A percentile compares a stretch with the other conserved stretches of the same genome.
Evolutionary conservation across 2,888 invertebrate species (phyloP).

Genomic region (Leptopilina myrica): DNA sequence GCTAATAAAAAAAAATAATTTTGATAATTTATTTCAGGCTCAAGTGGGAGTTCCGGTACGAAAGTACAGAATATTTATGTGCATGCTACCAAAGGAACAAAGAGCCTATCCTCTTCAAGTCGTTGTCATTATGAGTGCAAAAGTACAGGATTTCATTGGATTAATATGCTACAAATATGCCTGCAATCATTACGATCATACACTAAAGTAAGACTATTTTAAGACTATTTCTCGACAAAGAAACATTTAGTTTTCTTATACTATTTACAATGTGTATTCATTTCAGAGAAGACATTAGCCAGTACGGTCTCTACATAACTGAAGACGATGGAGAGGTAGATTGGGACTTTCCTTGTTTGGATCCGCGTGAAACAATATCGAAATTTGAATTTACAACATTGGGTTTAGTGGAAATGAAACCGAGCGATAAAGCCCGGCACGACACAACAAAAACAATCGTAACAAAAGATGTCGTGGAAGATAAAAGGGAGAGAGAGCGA

Average conservation of each 20-base stretch:
- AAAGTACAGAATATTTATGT: conserved; percentile 93
- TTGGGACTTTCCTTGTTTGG: conserved; percentile 94
- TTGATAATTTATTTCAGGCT: conserved; percentile 76
- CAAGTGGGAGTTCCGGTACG: conserved; percentile 88
- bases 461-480: conserved; percentile 73
- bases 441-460: conserved; percentile 64
- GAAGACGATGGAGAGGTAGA: conserved; percentile 98
- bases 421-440: conserved; percentile 74
- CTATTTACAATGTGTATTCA: too few relatives aligned
- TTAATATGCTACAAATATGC: conserved; percentile 91
- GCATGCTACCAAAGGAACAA: conserved; percentile 89
- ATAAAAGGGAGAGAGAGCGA: conserved; percentile 64
- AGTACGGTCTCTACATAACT: conserved; percentile 94
- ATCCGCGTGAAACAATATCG: conserved; percentile 90
- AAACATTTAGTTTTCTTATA: too few relatives aligned
- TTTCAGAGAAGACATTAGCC: conserved; percentile 79
- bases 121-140: conserved; percentile 89
- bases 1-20: too few relatives aligned
- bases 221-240: conserved; percentile 39
- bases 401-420: conserved; percentile 89
- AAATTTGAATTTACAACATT: conserved; percentile 95
- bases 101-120: conserved; percentile 91
- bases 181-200: conserved; percentile 74
- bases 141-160: conserved; percentile 94
- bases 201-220: conserved; percentile 72